These are phyloP conservation scores for Helarctos malayanus DNA, from an alignment of 2,797 vertebrate genomes.

Conservation along the genomic window DNA sequence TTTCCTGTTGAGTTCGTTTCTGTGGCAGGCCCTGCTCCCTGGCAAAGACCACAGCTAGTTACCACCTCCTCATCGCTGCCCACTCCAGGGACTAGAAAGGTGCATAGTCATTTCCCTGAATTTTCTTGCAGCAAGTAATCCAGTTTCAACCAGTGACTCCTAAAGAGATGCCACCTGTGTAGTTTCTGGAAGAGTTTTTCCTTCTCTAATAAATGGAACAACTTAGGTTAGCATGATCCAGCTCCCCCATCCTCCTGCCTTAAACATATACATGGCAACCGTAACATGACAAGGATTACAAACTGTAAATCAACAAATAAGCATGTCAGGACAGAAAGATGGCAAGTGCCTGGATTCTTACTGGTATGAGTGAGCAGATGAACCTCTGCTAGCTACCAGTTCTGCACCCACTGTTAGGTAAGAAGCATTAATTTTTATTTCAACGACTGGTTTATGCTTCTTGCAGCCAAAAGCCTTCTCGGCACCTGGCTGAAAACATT, in stretches of 20 bases:
- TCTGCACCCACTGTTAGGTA: background rate
- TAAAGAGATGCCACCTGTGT: background rate
- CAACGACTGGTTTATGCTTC: constrained; percentile 50
- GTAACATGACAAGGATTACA: background rate
- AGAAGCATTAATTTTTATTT: constrained; percentile 67
- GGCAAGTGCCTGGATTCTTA: background rate
- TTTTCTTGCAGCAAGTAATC: background rate
- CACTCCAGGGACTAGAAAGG: background rate
- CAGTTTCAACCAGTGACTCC: background rate
- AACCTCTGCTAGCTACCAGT: background rate
- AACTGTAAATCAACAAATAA: constrained; percentile 5
- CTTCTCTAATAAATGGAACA: background rate
- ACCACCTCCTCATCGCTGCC: background rate
- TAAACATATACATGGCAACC: background rate
- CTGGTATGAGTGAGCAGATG: background rate
- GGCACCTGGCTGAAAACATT: constrained; percentile 54
- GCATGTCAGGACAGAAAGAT: background rate
- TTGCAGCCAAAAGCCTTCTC: constrained; percentile 39
- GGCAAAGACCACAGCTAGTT: background rate
- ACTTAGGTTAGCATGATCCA: background rate
- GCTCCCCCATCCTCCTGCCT: background rate
- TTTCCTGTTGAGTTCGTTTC: background rate
- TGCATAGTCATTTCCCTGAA: background rate
- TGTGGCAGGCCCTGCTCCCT: background rate
- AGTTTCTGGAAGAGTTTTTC: background rate